Percentiles rank a stretch among this genome's conserved stretches.
phyloP scores from a whole-genome alignment of 37 sponge, comb jelly and placozoan species.

The Crambe crambe region DNA sequence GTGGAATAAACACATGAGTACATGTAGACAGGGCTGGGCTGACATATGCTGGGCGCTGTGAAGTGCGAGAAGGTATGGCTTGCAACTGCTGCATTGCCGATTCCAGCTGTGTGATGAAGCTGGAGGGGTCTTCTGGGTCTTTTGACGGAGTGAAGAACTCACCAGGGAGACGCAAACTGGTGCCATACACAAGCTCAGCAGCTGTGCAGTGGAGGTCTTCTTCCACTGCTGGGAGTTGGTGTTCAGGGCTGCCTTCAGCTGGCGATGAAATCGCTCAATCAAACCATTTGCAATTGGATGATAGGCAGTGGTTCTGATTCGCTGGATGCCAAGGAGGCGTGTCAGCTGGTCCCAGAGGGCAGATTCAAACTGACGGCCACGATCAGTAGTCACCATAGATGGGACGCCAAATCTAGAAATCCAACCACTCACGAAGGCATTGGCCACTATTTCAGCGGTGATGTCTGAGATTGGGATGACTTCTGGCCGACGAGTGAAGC shows the following conservation, averaged over 20 bases:
- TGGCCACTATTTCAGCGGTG: constrained; percentile 60
- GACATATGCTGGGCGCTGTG: no score
- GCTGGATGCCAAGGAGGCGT: constrained; percentile 21
- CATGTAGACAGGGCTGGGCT: no score
- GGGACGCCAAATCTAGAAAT: background rate
- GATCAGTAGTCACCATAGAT: background rate
- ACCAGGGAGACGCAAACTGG: no score
- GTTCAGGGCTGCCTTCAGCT: constrained; percentile 39
- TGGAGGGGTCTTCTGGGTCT: no score
- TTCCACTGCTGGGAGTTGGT: no score
- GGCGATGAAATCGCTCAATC: constrained; percentile 58
- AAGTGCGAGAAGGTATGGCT: no score
- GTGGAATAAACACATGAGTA: no score
- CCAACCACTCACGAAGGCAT: constrained; percentile 35
- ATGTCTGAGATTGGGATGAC: constrained; percentile 49
- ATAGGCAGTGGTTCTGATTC: constrained; percentile 53
- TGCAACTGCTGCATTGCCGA: no score
- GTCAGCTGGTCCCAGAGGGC: constrained; percentile 8
- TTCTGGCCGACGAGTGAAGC: constrained; percentile 57
- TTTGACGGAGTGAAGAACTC: no score
- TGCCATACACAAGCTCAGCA: no score
- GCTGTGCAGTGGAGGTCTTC: no score
- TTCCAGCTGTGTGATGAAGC: no score
- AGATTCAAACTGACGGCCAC: background rate
- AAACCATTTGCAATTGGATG: constrained; percentile 60